Percentiles rank a stretch among this genome's conserved stretches.
These are phyloP conservation scores for Amitus sp. DNA, from an alignment of 2,888 invertebrate genomes.

Conservation along the genomic window DNA sequence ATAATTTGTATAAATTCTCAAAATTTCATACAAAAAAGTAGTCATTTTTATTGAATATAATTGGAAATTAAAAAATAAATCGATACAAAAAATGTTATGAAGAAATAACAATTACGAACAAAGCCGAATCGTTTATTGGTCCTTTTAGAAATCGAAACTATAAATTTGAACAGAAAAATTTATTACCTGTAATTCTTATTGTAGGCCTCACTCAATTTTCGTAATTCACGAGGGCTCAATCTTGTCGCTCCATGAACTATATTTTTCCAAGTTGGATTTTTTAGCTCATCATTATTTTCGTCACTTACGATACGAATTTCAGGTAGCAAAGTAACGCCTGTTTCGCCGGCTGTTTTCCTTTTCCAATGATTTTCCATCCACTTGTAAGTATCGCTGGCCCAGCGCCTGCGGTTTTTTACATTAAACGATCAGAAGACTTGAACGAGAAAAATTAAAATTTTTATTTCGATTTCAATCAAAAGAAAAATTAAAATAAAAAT, in stretches of 20 bases:
- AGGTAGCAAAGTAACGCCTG: background rate
- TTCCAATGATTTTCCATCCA: background rate
- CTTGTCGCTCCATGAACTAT: background rate
- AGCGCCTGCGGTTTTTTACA: background rate
- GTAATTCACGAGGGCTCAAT: background rate
- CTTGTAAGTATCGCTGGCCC: background rate
- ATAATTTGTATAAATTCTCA: too few relatives aligned
- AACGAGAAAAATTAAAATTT: too few relatives aligned
- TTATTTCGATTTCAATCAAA: too few relatives aligned
- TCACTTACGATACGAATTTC: background rate
- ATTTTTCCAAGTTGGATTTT: background rate
- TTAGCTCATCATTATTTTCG: background rate
- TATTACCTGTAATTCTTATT: background rate
- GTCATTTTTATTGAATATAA: background rate
- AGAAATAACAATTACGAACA: too few relatives aligned
- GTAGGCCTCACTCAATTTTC: background rate
- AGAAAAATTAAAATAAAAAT: too few relatives aligned
- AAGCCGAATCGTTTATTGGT: too few relatives aligned
- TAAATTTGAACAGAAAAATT: too few relatives aligned
- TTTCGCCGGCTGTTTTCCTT: background rate
- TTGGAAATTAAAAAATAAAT: background rate
- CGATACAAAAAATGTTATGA: background rate
- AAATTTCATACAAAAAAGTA: too few relatives aligned
- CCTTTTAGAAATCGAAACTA: too few relatives aligned
- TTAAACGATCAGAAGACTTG: too few relatives aligned